Conservation (phyloP, 2,888 invertebrate species). For the Caenorhabditis sulstoni region DNA sequence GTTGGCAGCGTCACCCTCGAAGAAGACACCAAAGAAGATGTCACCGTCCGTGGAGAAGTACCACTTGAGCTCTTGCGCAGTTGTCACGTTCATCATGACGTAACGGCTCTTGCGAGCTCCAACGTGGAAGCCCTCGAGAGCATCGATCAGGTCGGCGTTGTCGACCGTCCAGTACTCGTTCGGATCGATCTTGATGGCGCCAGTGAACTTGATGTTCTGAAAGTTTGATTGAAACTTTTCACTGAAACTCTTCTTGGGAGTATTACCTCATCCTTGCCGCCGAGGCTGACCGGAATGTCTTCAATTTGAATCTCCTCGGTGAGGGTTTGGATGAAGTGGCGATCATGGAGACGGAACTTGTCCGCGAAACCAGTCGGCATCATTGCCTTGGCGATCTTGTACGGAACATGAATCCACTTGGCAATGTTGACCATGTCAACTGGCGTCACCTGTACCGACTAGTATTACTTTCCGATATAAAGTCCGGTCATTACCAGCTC, state of each 20-base stretch:
- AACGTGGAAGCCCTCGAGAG: slow-evolving; percentile 74
- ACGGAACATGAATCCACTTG: slow-evolving; percentile 80
- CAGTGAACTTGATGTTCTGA: slow-evolving; percentile 74
- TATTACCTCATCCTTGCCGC: slow-evolving; percentile 78
- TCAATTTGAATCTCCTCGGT: slow-evolving; percentile 72
- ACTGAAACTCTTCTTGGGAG: too few relatives aligned
- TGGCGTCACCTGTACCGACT: slow-evolving; percentile 68
- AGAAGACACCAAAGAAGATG: slow-evolving; percentile 79
- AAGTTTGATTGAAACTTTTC: too few relatives aligned
- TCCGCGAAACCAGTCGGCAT: slow-evolving; percentile 80
- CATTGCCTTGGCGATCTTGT: slow-evolving; percentile 75
- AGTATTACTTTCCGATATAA: slow-evolving; percentile 1
- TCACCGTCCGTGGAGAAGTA: slow-evolving; percentile 80
- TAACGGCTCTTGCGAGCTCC: slow-evolving; percentile 72
- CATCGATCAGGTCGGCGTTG: slow-evolving; percentile 65
- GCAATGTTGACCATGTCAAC: slow-evolving; percentile 79
- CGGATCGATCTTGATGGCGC: slow-evolving; percentile 70
- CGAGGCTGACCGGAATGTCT: slow-evolving; percentile 76
- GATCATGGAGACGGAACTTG: slow-evolving; percentile 77
- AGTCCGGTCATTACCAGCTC: slow-evolving; percentile 71
- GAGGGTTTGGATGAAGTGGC: slow-evolving; percentile 73
- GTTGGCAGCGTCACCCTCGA: slow-evolving; percentile 45
- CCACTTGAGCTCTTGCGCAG: slow-evolving; percentile 73
- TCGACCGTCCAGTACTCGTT: slow-evolving; percentile 74
- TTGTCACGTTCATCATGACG: slow-evolving; percentile 71